phyloP scores from a whole-genome alignment of 2,113 vertebrate species.

The Panthera uncia region DNA sequence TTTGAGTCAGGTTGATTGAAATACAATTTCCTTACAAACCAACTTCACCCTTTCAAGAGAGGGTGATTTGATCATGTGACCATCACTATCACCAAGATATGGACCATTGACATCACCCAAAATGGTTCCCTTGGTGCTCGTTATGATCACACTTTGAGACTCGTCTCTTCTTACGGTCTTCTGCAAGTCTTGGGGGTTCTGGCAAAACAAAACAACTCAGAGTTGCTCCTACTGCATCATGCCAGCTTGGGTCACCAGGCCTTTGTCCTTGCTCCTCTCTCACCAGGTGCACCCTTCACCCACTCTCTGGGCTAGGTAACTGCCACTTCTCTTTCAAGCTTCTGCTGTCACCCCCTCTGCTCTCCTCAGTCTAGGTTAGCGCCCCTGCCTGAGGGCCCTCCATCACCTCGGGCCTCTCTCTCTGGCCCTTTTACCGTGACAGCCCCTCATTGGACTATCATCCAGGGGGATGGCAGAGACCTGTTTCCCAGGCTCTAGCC shows the following conservation, averaged over 20 bases:
- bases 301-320: background rate
- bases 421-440: background rate
- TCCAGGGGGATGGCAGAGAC: background rate
- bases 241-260: no score
- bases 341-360: background rate
- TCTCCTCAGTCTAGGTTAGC: background rate
- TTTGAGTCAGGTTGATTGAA: background rate
- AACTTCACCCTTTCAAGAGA: background rate
- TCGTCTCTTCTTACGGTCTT: background rate
- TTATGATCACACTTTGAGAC: background rate
- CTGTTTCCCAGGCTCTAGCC: background rate
- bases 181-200: background rate
- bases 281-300: background rate
- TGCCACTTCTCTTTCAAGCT: background rate
- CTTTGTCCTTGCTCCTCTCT: background rate
- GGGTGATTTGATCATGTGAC: background rate
- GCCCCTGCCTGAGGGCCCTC: background rate
- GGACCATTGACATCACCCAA: background rate
- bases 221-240: background rate
- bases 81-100: background rate
- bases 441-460: background rate
- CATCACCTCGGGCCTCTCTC: background rate
- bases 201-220: background rate
- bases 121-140: background rate
- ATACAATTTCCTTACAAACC: slow-evolving; percentile 11